These are phyloP conservation scores for Hylyphantes graminicola DNA, from an alignment of 1,140 invertebrate genomes.

Conservation along the genomic window DNA sequence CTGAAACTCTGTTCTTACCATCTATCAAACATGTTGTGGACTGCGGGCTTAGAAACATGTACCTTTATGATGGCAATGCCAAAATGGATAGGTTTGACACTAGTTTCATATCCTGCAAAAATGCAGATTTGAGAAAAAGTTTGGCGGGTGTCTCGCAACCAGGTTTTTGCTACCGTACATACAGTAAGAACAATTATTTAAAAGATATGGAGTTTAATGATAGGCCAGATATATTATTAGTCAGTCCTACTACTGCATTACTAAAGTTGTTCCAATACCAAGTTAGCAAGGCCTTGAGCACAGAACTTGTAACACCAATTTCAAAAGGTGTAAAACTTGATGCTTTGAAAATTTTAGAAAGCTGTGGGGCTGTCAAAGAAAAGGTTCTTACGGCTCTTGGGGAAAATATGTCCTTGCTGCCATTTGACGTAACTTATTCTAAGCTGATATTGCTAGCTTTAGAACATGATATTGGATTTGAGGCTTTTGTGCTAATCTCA, in stretches of 20 bases:
- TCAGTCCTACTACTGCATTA: constrained; percentile 8
- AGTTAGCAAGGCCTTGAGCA: background rate
- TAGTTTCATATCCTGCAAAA: constrained; percentile 17
- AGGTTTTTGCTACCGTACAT: constrained; percentile 35
- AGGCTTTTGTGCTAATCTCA: constrained; percentile 25
- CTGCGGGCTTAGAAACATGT: background rate
- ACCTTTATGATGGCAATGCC: background rate
- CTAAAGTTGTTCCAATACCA: constrained; percentile 17
- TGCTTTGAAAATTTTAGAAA: constrained; percentile 5
- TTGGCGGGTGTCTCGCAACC: background rate
- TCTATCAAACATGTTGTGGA: constrained; percentile 24
- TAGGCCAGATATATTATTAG: constrained; percentile 3
- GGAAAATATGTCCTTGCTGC: constrained; percentile 4
- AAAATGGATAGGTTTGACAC: background rate
- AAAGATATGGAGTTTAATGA: constrained; percentile 14
- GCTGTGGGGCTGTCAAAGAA: constrained; percentile 13
- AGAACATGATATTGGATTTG: constrained; percentile 19
- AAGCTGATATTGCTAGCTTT: constrained; percentile 26
- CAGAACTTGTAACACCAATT: constrained; percentile 12
- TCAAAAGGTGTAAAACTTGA: background rate
- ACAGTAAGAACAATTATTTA: constrained; percentile 12
- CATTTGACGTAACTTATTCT: constrained; percentile 19
- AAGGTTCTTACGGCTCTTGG: background rate
- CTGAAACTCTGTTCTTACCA: constrained; percentile 8
- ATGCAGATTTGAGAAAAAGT: constrained; percentile 21